Conservation (phyloP, 2,113 vertebrate species). For the Cichladusa arquata region DNA sequence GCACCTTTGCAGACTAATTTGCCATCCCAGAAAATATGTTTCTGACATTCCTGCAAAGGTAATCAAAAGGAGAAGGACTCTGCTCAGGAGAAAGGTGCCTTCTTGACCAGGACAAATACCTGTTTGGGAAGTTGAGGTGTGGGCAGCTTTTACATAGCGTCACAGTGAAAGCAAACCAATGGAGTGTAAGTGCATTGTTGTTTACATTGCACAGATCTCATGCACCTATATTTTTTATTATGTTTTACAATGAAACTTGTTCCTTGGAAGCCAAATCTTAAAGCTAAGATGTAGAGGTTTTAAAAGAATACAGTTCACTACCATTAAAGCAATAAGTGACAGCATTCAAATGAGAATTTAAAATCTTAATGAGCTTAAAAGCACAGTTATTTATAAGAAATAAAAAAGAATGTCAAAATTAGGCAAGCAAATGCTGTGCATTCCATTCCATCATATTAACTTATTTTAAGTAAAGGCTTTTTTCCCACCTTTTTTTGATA, state of each 20-base stretch:
- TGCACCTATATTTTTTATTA: neutral
- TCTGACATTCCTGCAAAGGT: neutral
- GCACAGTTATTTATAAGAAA: neutral
- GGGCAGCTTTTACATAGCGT: neutral
- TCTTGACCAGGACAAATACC: neutral
- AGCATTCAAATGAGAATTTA: neutral
- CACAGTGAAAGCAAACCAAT: neutral
- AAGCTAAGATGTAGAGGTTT: neutral
- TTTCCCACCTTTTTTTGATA: neutral
- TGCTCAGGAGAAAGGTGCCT: neutral
- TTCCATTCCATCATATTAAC: neutral
- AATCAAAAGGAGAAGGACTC: neutral
- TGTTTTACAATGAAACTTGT: neutral
- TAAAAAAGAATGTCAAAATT: neutral
- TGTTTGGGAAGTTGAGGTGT: neutral
- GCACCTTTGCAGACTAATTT: neutral
- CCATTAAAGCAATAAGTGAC: neutral
- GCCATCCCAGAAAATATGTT: neutral
- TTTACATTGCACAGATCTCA: neutral
- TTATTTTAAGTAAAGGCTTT: neutral
- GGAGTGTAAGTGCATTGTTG: neutral
- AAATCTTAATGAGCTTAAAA: neutral
- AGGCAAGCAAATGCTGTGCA: neutral
- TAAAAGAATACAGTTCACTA: neutral
- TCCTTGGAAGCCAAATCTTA: neutral